Base-by-base conservation (phyloP, 2,888 invertebrate species). In the Dysmachus trigonus region DNA sequence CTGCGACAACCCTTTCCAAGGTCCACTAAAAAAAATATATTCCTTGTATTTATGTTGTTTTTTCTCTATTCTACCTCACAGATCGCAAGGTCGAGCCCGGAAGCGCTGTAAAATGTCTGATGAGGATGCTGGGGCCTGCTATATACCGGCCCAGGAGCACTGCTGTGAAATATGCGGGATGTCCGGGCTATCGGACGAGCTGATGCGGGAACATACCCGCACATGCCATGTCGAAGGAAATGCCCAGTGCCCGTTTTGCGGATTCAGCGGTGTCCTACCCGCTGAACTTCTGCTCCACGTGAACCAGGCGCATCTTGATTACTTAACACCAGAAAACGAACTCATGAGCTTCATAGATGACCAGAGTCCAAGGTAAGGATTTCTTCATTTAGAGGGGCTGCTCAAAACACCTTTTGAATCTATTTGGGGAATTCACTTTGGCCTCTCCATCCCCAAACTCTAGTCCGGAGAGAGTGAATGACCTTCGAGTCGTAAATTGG, bases 111-210 rank as follows among this genome's bases (percentile, higher is more conserved):
- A 83, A 76, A 88, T 88, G 88, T 87, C 88, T 85, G 87, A 87
- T 86, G 87, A 88, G 84, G 87, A 88, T 87, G 88, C 86, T 47
- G 88, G 86, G 18, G 88, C 88, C 7, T 88, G 88, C 83, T 88
- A 88, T 84, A 86, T 88, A 86, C 86, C 88, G 62, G 86, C 87
- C 18, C 88, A 88, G 86, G 88, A 88, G 76, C 89, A 95, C 91
- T 94, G 95, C 85, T 97, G 97, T 92, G 96, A 97, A 92, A 96
- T 97, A 88, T 97, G 97, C 91, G 97, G 97, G n/a, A 94, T 95
- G 88, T 96, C 96, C 89, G 96, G 96, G 27, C 93, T 97, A 87
- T 95, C 94, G 87, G 96, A 96, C 90, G 96, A 96, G 87, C 95
- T 96, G 88, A 95, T 97, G 95, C 93, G 96, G 87, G 93, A 94